Conservation (phyloP, 2,113 vertebrate genomes). For the Setophaga kirtlandii region DNA sequence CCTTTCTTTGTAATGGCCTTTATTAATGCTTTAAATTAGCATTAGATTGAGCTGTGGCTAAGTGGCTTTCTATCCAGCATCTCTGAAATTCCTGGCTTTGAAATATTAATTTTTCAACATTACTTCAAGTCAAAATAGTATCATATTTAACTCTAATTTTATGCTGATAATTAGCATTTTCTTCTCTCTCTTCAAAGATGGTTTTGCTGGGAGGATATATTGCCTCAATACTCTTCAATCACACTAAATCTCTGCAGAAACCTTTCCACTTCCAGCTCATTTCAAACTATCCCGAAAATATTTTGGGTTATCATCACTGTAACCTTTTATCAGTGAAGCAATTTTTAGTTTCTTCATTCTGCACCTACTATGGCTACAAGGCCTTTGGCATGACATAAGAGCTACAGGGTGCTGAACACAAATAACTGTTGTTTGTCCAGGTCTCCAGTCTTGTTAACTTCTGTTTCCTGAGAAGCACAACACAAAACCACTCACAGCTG, state of each 20-base stretch:
- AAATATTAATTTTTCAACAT: conserved; percentile 16
- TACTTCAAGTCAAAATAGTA: not conserved
- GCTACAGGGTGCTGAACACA: rapidly evolving
- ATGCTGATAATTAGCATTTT: not conserved
- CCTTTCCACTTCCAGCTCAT: not conserved
- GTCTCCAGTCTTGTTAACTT: not conserved
- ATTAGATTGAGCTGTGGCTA: not conserved
- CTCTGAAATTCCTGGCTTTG: conserved; percentile 19
- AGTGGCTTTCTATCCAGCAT: not conserved
- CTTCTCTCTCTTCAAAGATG: not conserved
- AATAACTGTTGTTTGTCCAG: not conserved
- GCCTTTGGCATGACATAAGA: not conserved
- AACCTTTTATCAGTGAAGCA: not conserved
- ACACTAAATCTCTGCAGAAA: not conserved
- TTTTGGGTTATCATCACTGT: not conserved
- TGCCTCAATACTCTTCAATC: not conserved
- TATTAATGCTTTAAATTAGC: not conserved
- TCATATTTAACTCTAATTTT: not conserved
- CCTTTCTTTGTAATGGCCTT: not conserved
- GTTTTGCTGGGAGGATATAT: not conserved
- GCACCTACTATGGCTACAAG: not conserved
- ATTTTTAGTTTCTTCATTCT: not conserved
- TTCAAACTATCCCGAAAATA: not conserved
- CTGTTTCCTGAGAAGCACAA: not conserved
- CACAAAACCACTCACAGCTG: rapidly evolving